Evolutionary conservation across 1,140 invertebrate species (phyloP).

Genomic region (Diorhabda elongata): DNA sequence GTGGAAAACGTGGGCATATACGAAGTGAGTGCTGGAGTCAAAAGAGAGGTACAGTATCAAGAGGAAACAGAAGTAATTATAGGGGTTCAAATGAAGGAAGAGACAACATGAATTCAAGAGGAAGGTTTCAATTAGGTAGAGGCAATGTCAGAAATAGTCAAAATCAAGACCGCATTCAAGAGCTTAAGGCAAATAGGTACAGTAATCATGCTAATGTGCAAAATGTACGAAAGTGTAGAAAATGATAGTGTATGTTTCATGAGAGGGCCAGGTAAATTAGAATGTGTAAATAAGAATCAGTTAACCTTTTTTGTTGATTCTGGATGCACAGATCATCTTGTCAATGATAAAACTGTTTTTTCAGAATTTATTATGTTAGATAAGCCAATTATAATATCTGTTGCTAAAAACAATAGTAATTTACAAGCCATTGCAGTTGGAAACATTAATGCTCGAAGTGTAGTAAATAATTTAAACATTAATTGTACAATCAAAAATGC

Average conservation of each 20-base stretch:
- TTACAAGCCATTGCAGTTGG: slow-evolving; percentile 1
- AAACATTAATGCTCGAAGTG: not conserved
- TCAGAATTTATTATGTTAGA: not conserved
- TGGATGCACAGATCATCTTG: not conserved
- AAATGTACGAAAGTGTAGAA: not conserved
- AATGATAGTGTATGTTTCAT: not conserved
- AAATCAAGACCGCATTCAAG: not conserved
- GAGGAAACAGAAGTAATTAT: not conserved
- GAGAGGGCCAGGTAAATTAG: not conserved
- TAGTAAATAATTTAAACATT: slow-evolving; percentile 1
- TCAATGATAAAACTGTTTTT: not conserved
- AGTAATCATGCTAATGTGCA: not conserved
- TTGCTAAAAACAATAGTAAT: slow-evolving; percentile 7
- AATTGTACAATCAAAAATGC: not conserved
- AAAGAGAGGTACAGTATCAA: not conserved
- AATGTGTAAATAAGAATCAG: not conserved
- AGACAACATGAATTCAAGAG: no score
- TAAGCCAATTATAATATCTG: not conserved
- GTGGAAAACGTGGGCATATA: slow-evolving; percentile 18
- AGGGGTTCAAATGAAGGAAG: not conserved
- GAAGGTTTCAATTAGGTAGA: no score
- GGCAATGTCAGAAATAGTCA: not conserved
- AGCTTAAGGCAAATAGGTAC: not conserved
- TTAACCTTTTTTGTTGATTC: not conserved
- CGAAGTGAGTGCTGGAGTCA: slow-evolving; percentile 10